Evolutionary conservation across 2,888 invertebrate species (phyloP), one percentile per base, ranked within the genome.

Genomic region (Drosophila mulleri): DNA sequence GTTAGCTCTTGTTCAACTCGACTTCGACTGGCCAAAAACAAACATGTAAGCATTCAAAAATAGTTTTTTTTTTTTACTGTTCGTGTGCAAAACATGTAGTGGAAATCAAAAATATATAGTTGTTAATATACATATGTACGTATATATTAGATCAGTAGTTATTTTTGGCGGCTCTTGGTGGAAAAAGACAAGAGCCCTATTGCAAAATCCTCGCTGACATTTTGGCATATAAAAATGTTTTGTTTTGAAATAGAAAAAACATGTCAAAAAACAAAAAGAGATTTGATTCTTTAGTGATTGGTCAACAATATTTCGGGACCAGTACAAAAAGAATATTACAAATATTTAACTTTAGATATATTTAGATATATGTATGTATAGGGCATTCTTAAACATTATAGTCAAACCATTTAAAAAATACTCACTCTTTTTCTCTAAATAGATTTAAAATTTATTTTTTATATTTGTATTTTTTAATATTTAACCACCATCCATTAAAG

Each of bases 401-500:
- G 56, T 67, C 89, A 88, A 90, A 90, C 83, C 82, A 88, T 83
- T 83, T 80, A 82, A 80, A 89, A 91, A 90, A 91, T 92, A 92
- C 92, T 92, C 92, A 92, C 92, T 93, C 92, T 93, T 92, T 92
- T 91, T 92, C 85, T 91, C 92, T 92, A 92, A 87, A 89, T 87
- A 90, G 90, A 75, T 88, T 86, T 72, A 76, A 89, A 89, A 85
- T 67, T 68, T 63, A 67, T 77, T 77, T 78, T 39, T 23, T 53
- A 54, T 68, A 72, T 57, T 80, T 71, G 53, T 82, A 72, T 50
- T 50, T 80, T 75, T 74, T 74, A 85, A 75, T 72, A 84, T 64
- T 65, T 59, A 76, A 88, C 78, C 87, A 87, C 86, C 88, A 87
- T 90, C 87, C 87, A 88, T 86, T 82, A 90, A 86, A 88, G 70